phyloP scores from a whole-genome alignment of 2,888 invertebrate species.

The Thymelicus acteon region DNA sequence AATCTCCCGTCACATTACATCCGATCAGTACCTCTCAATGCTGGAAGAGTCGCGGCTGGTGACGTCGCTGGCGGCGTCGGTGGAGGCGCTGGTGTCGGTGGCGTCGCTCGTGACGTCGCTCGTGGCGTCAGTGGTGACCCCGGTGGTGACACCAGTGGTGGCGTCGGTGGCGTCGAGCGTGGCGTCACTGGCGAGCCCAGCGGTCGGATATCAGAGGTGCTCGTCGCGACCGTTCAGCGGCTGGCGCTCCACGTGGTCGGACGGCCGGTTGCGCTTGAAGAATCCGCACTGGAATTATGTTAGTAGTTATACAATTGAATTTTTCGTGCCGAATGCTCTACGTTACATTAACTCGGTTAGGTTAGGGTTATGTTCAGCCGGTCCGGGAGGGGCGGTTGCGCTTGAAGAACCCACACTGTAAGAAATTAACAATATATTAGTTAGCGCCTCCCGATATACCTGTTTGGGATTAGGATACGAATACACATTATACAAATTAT shows the following conservation, averaged over 20 bases:
- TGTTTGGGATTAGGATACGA: conserved; percentile 17
- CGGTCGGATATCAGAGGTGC: conserved; percentile 86
- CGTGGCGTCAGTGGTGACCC: conserved; percentile 50
- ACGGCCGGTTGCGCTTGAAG: conserved; percentile 95
- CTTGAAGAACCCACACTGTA: conserved; percentile 95
- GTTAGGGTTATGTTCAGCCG: conserved; percentile 34
- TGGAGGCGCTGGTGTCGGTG: conserved; percentile 50
- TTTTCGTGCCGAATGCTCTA: conserved; percentile 28
- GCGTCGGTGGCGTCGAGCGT: conserved; percentile 62
- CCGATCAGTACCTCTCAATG: conserved; percentile 69
- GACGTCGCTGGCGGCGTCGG: conserved; percentile 78
- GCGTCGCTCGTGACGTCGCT: conserved; percentile 53
- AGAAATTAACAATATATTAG: conserved; percentile 39
- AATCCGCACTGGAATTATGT: conserved; percentile 90
- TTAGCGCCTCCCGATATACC: conserved; percentile 13
- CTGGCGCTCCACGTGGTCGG: conserved; percentile 92
- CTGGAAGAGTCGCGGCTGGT: conserved; percentile 77
- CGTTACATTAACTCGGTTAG: conserved; percentile 20
- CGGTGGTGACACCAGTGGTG: conserved; percentile 52
- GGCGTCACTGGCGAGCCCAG: conserved; percentile 41
- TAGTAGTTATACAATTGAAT: conserved; percentile 31
- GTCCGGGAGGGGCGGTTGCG: conserved; percentile 89
- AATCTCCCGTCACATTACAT: neutral
- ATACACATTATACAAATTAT: conserved; percentile 30
- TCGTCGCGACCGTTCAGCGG: conserved; percentile 93